Conservation (phyloP, 2,797 vertebrate genomes). For the Anolis apletophallus region DNA sequence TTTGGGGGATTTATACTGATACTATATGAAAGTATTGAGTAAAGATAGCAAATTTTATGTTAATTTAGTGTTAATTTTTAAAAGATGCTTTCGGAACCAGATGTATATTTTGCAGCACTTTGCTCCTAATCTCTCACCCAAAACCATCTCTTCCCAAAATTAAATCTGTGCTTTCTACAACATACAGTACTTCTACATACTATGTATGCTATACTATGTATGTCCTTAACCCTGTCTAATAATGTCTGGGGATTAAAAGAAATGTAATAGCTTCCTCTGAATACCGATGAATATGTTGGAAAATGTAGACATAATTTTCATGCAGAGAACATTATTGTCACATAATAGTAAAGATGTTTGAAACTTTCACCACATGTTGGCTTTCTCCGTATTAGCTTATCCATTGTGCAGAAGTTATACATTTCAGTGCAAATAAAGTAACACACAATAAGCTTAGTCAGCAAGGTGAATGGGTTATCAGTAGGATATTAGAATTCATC, state of each 20-base stretch:
- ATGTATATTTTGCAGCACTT: not conserved
- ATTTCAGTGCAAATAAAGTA: not conserved
- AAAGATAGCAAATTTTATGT: not conserved
- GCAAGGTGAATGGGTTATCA: conserved; percentile 1
- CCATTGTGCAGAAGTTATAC: not conserved
- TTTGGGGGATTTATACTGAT: not conserved
- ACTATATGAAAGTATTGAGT: not conserved
- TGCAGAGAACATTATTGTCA: conserved; percentile 6
- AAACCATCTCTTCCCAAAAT: conserved; percentile 44
- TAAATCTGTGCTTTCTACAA: conserved; percentile 36
- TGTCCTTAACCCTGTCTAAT: not conserved
- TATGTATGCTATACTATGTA: not conserved
- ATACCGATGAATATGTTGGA: not conserved
- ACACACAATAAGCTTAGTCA: not conserved
- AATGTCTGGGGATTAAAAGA: not conserved
- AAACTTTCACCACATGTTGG: not conserved
- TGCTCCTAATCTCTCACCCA: not conserved
- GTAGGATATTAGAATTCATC: not conserved
- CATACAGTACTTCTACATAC: not conserved
- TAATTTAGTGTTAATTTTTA: not conserved
- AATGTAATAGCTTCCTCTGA: not conserved
- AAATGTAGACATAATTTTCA: not conserved
- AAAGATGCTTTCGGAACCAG: not conserved
- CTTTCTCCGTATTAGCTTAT: not conserved
- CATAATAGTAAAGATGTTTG: not conserved